Conservation (phyloP, 2,797 vertebrate species). For the Argyrosomus regius region DNA sequence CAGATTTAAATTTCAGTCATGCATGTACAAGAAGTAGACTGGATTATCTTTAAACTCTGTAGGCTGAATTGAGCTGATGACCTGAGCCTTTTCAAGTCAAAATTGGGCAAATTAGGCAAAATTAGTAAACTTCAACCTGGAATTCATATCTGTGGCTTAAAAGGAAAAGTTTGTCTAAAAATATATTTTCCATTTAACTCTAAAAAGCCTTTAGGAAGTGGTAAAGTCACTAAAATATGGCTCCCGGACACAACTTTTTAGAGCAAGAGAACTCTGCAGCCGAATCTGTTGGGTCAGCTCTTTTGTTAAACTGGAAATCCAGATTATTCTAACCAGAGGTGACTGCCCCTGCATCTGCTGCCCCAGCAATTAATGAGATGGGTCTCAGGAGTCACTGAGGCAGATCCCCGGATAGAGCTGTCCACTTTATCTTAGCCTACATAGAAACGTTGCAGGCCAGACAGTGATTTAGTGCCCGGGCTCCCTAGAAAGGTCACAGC, state of each 20-base stretch:
- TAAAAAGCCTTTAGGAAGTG: background rate
- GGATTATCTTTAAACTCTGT: conserved; percentile 2
- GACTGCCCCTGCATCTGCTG: conserved; percentile 80
- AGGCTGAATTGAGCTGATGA: background rate
- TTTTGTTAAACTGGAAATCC: conserved; percentile 70
- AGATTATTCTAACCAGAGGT: conserved; percentile 84
- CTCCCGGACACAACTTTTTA: conserved; percentile 44
- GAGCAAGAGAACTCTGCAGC: conserved; percentile 30
- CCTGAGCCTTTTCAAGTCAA: background rate
- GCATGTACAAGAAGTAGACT: conserved; percentile 1
- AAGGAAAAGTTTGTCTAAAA: background rate
- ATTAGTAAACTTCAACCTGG: background rate
- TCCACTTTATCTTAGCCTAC: conserved; percentile 84
- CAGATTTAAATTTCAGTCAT: conserved; percentile 2
- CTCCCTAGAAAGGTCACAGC: conserved; percentile 82
- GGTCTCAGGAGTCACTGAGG: conserved; percentile 80
- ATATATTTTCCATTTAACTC: background rate
- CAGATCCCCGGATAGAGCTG: conserved; percentile 84
- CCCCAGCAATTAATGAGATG: conserved; percentile 83
- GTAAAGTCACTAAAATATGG: conserved; percentile 19
- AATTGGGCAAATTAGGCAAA: too few species aligned
- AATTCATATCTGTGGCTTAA: background rate
- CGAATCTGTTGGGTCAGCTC: conserved; percentile 69
- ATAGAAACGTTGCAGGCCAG: conserved; percentile 73
- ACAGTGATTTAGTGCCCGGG: conserved; percentile 84